Evolutionary conservation across 2,797 vertebrate genomes (phyloP).

Genomic region (Neosilurus mollespiculum): DNA sequence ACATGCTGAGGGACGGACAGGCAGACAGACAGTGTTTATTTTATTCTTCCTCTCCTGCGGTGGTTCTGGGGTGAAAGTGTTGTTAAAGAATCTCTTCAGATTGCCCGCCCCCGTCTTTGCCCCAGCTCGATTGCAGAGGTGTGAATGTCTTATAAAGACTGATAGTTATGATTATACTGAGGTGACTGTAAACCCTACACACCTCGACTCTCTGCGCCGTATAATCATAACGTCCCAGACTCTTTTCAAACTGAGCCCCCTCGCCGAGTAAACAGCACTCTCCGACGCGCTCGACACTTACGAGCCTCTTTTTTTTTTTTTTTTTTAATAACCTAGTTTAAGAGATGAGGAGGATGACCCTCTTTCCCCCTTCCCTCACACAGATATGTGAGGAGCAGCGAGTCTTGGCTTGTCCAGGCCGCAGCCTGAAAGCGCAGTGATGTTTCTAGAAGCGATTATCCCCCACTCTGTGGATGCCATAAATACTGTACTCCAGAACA

Average conservation of each 20-base stretch:
- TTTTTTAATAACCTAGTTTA: constrained; percentile 17
- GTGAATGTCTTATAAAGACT: constrained; percentile 21
- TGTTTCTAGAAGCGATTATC: constrained; percentile 12
- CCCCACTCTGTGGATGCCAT: neutral
- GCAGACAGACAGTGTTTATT: too few relatives aligned
- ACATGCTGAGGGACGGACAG: too few relatives aligned
- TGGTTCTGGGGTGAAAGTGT: neutral
- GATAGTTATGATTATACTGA: neutral
- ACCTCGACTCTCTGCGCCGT: constrained; percentile 21
- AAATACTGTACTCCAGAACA: neutral
- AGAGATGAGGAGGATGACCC: constrained; percentile 34
- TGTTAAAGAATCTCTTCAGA: neutral
- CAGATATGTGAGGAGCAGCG: constrained; percentile 34
- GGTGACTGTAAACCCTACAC: constrained; percentile 1
- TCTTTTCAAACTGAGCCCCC: constrained; percentile 29
- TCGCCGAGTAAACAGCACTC: constrained; percentile 27
- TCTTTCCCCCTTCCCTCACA: constrained; percentile 10
- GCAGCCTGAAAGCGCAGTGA: constrained; percentile 15
- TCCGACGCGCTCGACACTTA: constrained; percentile 39
- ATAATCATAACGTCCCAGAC: constrained; percentile 40
- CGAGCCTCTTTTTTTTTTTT: neutral
- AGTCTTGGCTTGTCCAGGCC: constrained; percentile 40
- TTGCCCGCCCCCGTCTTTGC: neutral
- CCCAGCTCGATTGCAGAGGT: neutral
- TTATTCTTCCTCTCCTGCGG: neutral